phyloP scores from a whole-genome alignment of 2,113 vertebrate species.

The Procavia capensis region DNA sequence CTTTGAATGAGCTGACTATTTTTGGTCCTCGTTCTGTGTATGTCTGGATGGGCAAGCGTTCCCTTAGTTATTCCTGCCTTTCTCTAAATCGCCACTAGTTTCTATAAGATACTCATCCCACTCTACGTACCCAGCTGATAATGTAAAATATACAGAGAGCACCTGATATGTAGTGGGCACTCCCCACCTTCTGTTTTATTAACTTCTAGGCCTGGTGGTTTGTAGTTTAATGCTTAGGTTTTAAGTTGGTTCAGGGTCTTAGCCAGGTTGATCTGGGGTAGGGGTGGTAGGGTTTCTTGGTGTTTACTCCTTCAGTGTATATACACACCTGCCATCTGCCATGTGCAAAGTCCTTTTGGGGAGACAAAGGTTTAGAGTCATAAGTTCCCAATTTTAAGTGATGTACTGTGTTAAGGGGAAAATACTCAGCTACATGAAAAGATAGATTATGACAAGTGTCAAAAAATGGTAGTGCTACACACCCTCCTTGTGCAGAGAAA shows the following conservation, averaged over 20 bases:
- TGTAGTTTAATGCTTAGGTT: background rate
- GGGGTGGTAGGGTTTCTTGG: background rate
- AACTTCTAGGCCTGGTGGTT: background rate
- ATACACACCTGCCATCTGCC: background rate
- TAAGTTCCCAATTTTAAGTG: background rate
- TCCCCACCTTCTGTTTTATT: background rate
- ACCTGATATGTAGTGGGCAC: fast-evolving
- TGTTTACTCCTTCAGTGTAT: background rate
- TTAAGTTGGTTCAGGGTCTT: background rate
- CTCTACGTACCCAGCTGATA: background rate
- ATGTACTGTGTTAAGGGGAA: background rate
- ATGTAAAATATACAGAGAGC: background rate
- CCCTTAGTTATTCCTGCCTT: background rate
- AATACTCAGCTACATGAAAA: background rate
- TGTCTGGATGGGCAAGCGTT: background rate
- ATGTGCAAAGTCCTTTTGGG: background rate
- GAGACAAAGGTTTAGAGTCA: background rate
- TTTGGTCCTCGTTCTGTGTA: background rate
- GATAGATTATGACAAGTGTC: background rate
- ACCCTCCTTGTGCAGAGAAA: background rate
- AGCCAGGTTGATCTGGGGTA: background rate
- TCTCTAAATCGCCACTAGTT: background rate
- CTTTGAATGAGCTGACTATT: background rate
- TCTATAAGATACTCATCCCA: background rate
- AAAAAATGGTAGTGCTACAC: background rate